phyloP scores from a whole-genome alignment of 2,113 vertebrate species.

The Hippocampus comes region DNA sequence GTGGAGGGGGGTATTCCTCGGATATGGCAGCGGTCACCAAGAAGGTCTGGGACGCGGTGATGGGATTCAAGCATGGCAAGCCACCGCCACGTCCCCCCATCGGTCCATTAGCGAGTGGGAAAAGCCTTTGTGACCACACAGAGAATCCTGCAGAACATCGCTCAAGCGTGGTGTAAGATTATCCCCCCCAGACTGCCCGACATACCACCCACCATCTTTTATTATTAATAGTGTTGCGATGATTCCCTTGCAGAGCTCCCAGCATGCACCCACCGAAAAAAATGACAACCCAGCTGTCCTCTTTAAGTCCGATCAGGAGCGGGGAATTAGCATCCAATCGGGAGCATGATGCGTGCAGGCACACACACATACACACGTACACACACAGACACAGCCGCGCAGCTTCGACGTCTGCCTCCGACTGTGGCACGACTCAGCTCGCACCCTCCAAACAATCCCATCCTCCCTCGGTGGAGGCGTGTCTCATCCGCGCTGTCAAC shows the following conservation, averaged over 20 bases:
- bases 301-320: constrained; percentile 21
- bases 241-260: constrained; percentile 46
- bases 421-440: constrained; percentile 53
- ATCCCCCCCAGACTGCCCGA: constrained; percentile 18
- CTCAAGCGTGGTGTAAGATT: constrained; percentile 56
- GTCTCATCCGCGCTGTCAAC: constrained; percentile 62
- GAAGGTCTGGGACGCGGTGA: constrained; percentile 61
- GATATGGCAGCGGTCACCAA: constrained; percentile 53
- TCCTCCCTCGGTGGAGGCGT: constrained; percentile 50
- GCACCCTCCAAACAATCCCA: constrained; percentile 35
- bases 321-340: constrained; percentile 49
- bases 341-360: constrained; percentile 51
- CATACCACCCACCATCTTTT: constrained; percentile 1
- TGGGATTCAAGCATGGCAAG: constrained; percentile 64
- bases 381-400: constrained; percentile 50
- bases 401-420: constrained; percentile 52
- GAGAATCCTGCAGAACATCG: constrained; percentile 55
- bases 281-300: constrained; percentile 30
- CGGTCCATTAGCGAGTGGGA: constrained; percentile 50
- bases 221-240: constrained; percentile 20
- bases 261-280: constrained; percentile 44
- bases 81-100: constrained; percentile 59
- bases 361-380: constrained; percentile 42
- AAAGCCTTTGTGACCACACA: constrained; percentile 47
- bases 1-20: constrained; percentile 23